Percentiles rank a stretch among this genome's conserved stretches.
Conservation (phyloP, 2,888 invertebrate genomes). For the Pyrrhosoma nymphula region DNA sequence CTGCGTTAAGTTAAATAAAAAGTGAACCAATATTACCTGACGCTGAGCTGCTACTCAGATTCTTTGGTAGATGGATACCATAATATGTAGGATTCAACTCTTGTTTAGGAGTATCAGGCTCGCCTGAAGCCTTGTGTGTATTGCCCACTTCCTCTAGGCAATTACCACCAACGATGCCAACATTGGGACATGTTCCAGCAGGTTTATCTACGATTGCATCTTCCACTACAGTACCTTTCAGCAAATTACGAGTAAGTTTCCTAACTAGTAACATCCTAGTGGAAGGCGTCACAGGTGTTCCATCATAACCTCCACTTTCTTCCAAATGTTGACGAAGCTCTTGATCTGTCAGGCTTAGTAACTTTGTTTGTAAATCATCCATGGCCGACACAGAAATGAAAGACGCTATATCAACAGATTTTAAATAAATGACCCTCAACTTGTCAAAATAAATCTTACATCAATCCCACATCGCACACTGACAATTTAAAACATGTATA, state of each 20-base stretch:
- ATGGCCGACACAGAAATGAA: neutral
- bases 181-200: neutral
- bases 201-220: neutral
- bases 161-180: neutral
- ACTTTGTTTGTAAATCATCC: conserved; percentile 34
- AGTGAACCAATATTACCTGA: neutral
- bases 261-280: conserved; percentile 42
- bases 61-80: neutral
- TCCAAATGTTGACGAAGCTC: conserved; percentile 25
- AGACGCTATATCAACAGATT: neutral
- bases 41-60: neutral
- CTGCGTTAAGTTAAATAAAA: neutral
- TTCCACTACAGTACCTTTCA: neutral
- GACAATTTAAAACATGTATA: neutral
- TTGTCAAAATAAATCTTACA: neutral
- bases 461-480: neutral
- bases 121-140: neutral
- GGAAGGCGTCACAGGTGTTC: conserved; percentile 43
- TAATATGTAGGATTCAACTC: neutral
- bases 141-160: neutral
- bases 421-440: neutral
- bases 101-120: neutral
- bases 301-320: conserved; percentile 44
- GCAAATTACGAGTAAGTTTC: conserved; percentile 27
- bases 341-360: conserved; percentile 28